Conservation (phyloP, 1,140 invertebrate genomes). For the Tetranychus cinnabarinus region DNA sequence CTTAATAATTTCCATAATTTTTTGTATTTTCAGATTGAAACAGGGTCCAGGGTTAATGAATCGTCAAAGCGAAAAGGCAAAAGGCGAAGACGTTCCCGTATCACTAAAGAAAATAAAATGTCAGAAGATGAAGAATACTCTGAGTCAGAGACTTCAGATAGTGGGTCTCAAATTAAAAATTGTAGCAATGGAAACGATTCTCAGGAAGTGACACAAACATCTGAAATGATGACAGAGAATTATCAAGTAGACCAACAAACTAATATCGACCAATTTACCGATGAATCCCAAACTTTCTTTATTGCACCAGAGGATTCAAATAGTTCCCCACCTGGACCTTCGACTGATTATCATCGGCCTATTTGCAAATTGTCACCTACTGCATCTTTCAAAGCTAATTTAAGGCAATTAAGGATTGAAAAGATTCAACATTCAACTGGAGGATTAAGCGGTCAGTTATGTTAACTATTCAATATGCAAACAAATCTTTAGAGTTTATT, state of each 20-base stretch:
- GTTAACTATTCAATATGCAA: not conserved
- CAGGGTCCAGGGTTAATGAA: not conserved
- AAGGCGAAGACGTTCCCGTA: not conserved
- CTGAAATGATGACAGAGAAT: not conserved
- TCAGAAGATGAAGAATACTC: not conserved
- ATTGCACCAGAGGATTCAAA: not conserved
- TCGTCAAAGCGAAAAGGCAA: not conserved
- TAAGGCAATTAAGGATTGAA: not conserved
- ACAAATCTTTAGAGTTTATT: too few species aligned
- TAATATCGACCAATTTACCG: not conserved
- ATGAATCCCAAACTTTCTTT: not conserved
- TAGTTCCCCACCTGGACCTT: not conserved
- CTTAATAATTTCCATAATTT: not conserved
- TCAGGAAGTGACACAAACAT: not conserved
- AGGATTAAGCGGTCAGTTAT: not conserved
- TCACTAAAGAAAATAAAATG: not conserved
- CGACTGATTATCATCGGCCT: not conserved
- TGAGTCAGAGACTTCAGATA: not conserved
- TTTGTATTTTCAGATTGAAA: not conserved
- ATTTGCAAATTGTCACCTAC: not conserved
- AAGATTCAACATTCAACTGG: not conserved
- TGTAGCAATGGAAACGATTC: too few species aligned
- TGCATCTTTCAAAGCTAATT: not conserved
- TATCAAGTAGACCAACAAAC: not conserved
- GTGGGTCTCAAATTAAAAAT: too few species aligned